Percentiles rank a stretch among this genome's conserved stretches.
These are phyloP conservation scores for Metopolophium dirhodum DNA, from an alignment of 1,140 invertebrate genomes.

Conservation along the genomic window DNA sequence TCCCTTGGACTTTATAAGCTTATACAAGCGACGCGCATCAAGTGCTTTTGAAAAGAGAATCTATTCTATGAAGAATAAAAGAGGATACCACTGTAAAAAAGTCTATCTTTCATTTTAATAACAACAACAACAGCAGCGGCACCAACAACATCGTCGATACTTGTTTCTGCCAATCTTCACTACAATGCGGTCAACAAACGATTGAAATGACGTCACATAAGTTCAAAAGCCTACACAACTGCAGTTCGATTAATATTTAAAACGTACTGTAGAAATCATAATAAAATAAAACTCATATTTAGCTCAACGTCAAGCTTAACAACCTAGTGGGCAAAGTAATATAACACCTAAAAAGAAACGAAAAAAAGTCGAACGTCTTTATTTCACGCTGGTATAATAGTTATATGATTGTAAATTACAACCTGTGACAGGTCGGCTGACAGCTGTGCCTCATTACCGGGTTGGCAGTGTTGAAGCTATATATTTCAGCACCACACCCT, in stretches of 20 bases:
- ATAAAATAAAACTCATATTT: background rate
- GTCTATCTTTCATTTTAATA: background rate
- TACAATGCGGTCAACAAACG: background rate
- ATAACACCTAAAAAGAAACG: background rate
- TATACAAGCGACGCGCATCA: slow-evolving; percentile 31
- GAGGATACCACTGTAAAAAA: background rate
- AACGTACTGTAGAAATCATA: background rate
- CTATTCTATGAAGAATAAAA: background rate
- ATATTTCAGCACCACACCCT: background rate
- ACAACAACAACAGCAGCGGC: background rate
- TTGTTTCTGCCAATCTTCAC: background rate
- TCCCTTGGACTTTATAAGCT: slow-evolving; percentile 7
- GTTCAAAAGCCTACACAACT: background rate
- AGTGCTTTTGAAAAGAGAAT: slow-evolving; percentile 13
- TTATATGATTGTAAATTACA: slow-evolving; percentile 28
- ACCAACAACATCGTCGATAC: background rate
- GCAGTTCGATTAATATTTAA: background rate
- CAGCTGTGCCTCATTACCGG: slow-evolving; percentile 43
- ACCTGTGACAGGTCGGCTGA: slow-evolving; percentile 32
- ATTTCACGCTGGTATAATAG: background rate
- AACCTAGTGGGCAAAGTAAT: background rate
- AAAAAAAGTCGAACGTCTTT: slow-evolving; percentile 1
- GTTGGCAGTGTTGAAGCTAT: slow-evolving; percentile 21
- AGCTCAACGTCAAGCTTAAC: background rate
- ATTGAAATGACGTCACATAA: background rate